Evolutionary conservation across 2,888 invertebrate species (phyloP).

Genomic region (Cephus pygmeus): DNA sequence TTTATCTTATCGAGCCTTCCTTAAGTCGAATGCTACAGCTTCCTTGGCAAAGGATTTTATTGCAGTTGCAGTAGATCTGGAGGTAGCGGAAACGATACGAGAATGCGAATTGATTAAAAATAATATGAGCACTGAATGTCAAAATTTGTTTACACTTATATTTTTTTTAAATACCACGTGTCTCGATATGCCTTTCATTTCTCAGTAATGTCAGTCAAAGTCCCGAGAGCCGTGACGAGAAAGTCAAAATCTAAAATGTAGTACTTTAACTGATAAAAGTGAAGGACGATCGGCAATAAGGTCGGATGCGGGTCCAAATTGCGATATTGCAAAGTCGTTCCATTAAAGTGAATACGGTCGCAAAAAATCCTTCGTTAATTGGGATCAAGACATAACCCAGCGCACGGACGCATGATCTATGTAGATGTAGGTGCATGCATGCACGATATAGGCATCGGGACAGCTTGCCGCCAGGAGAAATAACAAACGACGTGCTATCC

Average conservation of each 20-base stretch:
- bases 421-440: constrained; percentile 1
- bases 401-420: constrained; percentile 39
- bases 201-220: background rate
- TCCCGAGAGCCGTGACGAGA: background rate
- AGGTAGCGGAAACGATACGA: background rate
- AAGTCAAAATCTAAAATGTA: too few species aligned
- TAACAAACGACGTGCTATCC: constrained; percentile 58
- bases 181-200: background rate
- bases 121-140: background rate
- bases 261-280: background rate
- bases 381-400: constrained; percentile 52
- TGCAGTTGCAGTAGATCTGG: background rate
- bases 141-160: background rate
- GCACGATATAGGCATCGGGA: background rate
- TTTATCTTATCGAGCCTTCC: background rate
- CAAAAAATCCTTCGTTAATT: constrained; percentile 42
- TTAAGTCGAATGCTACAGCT: background rate
- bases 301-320: too few species aligned
- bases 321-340: background rate
- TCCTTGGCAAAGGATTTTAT: too few species aligned
- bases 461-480: constrained; percentile 35
- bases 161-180: background rate
- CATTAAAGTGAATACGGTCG: background rate
- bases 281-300: background rate
- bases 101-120: background rate